phyloP scores from a whole-genome alignment of 2,888 invertebrate species.

The Nomada ruficornis region DNA sequence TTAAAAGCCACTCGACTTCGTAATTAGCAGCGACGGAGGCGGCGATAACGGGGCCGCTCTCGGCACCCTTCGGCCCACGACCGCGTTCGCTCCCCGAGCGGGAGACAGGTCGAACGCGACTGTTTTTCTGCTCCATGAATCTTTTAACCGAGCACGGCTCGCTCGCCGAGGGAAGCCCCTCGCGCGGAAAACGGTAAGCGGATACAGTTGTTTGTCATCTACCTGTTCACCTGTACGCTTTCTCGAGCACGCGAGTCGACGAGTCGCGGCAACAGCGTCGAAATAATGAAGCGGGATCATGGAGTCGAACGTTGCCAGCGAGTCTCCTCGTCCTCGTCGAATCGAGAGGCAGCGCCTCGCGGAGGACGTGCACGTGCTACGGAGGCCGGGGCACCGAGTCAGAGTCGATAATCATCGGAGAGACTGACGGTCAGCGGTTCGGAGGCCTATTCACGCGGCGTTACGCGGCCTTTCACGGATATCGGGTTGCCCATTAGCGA shows the following conservation, averaged over 20 bases:
- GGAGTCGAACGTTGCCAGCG: too few relatives aligned
- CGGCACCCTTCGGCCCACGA: conserved; percentile 23
- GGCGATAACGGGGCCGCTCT: conserved; percentile 31
- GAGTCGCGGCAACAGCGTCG: not conserved
- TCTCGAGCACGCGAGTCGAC: conserved; percentile 58
- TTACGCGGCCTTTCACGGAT: conserved; percentile 81
- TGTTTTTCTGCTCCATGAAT: conserved; percentile 78
- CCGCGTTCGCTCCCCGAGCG: conserved; percentile 24
- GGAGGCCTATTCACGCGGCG: conserved; percentile 68
- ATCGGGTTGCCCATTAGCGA: conserved; percentile 83
- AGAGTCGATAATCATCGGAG: conserved; percentile 66
- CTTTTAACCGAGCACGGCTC: conserved; percentile 71
- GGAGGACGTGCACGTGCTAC: not conserved
- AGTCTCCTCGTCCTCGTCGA: not conserved
- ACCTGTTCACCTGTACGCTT: conserved; percentile 77
- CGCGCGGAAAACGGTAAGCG: conserved; percentile 73
- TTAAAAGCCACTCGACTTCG: conserved; percentile 52
- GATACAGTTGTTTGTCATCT: conserved; percentile 80
- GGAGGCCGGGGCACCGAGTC: conserved; percentile 47
- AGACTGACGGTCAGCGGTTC: conserved; percentile 68
- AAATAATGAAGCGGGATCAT: conserved; percentile 11
- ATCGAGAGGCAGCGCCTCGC: not conserved
- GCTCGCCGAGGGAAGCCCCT: conserved; percentile 58
- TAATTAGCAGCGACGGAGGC: conserved; percentile 40
- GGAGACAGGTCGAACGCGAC: conserved; percentile 28